Evolutionary conservation across 2,113 vertebrate genomes (phyloP).

Genomic region (Podarcis cretensis): DNA sequence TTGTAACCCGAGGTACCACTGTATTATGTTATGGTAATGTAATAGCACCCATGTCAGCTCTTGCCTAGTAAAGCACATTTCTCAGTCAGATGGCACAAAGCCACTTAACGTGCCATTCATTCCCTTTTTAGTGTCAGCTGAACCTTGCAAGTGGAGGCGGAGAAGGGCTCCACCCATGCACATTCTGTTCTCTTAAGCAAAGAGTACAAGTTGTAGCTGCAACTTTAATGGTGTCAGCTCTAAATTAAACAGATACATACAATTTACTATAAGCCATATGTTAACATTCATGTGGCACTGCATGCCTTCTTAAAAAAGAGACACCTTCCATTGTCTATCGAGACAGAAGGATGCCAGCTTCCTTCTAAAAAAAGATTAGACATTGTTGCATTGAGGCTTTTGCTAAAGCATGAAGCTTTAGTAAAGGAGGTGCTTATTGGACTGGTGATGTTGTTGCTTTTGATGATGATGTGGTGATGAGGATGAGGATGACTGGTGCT

Average conservation of each 20-base stretch:
- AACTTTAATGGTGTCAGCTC: conserved; percentile 56
- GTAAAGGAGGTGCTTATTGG: conserved; percentile 40
- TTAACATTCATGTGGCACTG: conserved; percentile 53
- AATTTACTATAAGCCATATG: conserved; percentile 59
- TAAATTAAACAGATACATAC: conserved; percentile 47
- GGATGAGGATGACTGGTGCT: neutral
- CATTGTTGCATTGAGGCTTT: neutral
- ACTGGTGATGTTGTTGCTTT: neutral
- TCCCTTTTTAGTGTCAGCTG: conserved; percentile 53
- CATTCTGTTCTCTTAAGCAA: conserved; percentile 59
- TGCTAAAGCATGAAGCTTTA: conserved; percentile 40
- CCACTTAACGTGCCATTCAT: conserved; percentile 48
- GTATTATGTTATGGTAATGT: conserved; percentile 28
- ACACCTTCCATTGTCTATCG: neutral
- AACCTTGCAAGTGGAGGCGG: conserved; percentile 52
- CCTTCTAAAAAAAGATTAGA: conserved; percentile 4
- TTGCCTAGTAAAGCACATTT: conserved; percentile 20
- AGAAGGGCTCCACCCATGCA: conserved; percentile 57
- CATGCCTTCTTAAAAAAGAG: conserved; percentile 29
- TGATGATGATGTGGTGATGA: neutral
- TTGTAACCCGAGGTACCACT: too few species aligned
- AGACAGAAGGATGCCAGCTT: too few species aligned
- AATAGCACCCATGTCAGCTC: neutral
- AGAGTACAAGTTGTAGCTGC: conserved; percentile 46
- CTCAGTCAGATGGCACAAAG: conserved; percentile 31